Evolutionary conservation across 2,113 vertebrate genomes (phyloP).

Genomic region (Litocranius walleri): DNA sequence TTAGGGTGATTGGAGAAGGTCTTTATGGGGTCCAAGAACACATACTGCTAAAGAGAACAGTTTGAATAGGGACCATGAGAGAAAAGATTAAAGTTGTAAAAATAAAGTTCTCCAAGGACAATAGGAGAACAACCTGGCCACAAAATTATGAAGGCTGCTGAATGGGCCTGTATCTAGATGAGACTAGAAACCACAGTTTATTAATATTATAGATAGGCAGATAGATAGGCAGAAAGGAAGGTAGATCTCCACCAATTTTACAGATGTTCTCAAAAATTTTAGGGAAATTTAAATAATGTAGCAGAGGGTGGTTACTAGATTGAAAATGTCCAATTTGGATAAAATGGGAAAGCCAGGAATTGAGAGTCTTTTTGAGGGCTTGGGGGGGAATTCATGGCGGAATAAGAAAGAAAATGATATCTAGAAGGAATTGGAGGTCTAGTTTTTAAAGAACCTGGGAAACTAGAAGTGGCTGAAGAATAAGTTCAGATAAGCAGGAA

Average conservation of each 20-base stretch:
- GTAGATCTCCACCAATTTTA: accelerated
- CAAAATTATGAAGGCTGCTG: background rate
- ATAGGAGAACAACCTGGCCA: background rate
- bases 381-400: background rate
- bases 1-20: background rate
- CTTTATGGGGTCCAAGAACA: background rate
- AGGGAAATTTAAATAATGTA: background rate
- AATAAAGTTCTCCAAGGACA: background rate
- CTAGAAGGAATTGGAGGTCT: background rate
- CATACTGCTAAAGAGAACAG: background rate
- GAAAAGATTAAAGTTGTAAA: background rate
- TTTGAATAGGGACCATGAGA: background rate
- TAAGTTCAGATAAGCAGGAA: no score
- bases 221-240: background rate
- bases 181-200: background rate
- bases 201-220: background rate
- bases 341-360: background rate
- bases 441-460: background rate
- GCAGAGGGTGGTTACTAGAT: background rate
- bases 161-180: no score
- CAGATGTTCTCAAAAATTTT: background rate
- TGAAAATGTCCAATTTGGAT: background rate
- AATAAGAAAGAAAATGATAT: background rate
- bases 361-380: background rate
- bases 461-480: background rate